These are phyloP conservation scores for Astyanax mexicanus DNA, from an alignment of 2,797 vertebrate genomes.

Conservation along the genomic window DNA sequence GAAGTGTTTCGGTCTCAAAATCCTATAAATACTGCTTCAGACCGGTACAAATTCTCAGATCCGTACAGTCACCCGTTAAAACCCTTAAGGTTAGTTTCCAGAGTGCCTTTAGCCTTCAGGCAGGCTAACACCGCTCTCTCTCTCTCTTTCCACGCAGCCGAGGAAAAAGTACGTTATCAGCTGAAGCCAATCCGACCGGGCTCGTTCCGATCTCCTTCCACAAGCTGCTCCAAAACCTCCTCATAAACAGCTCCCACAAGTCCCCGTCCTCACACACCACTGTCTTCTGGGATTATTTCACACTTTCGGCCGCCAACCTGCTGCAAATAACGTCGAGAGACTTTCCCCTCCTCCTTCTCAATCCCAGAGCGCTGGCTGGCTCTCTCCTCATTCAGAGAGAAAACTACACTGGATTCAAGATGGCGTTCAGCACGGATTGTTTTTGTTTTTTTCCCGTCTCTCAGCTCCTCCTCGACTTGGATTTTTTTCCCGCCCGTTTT, in stretches of 20 bases:
- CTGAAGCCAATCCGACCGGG: background rate
- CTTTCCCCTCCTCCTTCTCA: background rate
- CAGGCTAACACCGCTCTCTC: no score
- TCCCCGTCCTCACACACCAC: background rate
- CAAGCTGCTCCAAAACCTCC: background rate
- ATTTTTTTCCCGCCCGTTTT: background rate
- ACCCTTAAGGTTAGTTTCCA: no score
- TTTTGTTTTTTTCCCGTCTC: conserved; percentile 74
- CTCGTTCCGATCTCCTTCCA: conserved; percentile 12
- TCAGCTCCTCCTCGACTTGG: conserved; percentile 19
- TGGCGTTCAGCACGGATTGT: conserved; percentile 77
- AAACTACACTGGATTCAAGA: conserved; percentile 73
- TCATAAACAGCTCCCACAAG: background rate
- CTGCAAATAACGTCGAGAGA: conserved; percentile 1
- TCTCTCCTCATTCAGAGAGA: conserved; percentile 73
- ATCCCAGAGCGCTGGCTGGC: background rate
- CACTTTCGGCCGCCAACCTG: conserved; percentile 1
- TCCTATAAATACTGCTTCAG: no score
- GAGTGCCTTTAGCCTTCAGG: no score
- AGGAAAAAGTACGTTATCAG: background rate
- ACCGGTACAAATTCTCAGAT: no score
- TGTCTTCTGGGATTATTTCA: background rate
- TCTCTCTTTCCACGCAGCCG: background rate
- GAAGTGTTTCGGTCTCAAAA: no score
- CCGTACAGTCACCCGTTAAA: no score